Evolutionary conservation across 2,113 vertebrate species (phyloP), one percentile per base, ranked within the genome.

Genomic region (Hippopotamus amphibius): DNA sequence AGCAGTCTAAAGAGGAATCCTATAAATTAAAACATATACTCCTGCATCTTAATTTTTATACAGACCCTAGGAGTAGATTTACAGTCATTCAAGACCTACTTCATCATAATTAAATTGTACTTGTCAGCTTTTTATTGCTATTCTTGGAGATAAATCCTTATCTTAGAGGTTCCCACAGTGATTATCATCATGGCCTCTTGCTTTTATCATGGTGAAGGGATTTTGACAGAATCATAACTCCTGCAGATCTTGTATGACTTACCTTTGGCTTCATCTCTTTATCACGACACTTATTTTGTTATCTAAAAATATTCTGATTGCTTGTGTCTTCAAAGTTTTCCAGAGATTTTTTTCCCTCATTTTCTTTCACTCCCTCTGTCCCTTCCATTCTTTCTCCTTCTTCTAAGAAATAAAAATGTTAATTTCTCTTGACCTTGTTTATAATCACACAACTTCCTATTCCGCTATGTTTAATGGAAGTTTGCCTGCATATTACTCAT

Each of bases 21-120:
- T 96, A 68, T 97, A 98, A 98, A 98, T 98, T 98, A 96, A 97
- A 97, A 96, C 80, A 97, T 76, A 91, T 96, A 98, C 72, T 90
- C 90, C 48, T 97, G 90, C 97, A 77, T 98, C 97, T 98, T 98
- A 97, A 98, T 98, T 98, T 98, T 98, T 98, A 94, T 98, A 96
- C 93, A 95, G 95, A 97, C 94, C 76, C 46, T 94, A 55, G 57
- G 76, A 22, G 80, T 98, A 97, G 98, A 99, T 98, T 98, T 98
- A 98, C 97, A 97, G 98, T 86, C 68, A 95, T 89, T 97, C 91
- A 95, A 97, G 98, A 95, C 80, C 68, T 97, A 98, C 94, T 97
- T 97, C 98, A 97, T 98, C 98, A 98, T 98, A 98, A 98, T 99
- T 98, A 98, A 98, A 98, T 98, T 97, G 93, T 97, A 95, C 89